Conservation (phyloP, 2,888 invertebrate genomes). For the Drosophila testacea region DNA sequence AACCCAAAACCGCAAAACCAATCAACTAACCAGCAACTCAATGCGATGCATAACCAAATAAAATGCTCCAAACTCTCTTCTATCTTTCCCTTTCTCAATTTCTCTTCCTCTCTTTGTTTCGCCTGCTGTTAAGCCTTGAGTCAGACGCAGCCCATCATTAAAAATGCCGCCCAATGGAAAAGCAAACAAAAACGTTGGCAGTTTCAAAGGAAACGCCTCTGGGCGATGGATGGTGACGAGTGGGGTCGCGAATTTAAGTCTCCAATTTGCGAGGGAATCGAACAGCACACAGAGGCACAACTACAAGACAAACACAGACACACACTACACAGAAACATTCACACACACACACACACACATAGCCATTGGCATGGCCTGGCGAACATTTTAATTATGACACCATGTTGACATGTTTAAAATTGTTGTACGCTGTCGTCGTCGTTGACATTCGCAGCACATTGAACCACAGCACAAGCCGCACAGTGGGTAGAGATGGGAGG, state of each 20-base stretch:
- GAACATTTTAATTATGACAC: constrained; percentile 81
- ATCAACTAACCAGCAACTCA: constrained; percentile 59
- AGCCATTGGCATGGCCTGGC: constrained; percentile 37
- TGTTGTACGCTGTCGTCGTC: constrained; percentile 60
- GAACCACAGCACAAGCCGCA: constrained; percentile 67
- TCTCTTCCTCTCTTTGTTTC: neutral
- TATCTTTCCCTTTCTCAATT: neutral
- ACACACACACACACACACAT: neutral
- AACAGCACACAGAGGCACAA: constrained; percentile 41
- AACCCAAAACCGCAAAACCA: constrained; percentile 53
- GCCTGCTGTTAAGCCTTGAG: neutral
- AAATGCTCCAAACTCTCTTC: neutral
- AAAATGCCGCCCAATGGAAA: constrained; percentile 54
- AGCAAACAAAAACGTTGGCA: constrained; percentile 50
- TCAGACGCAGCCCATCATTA: constrained; percentile 57
- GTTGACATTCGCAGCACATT: constrained; percentile 65
- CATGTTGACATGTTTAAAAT: constrained; percentile 76
- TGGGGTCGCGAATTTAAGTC: constrained; percentile 46
- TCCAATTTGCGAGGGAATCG: constrained; percentile 60
- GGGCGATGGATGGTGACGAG: constrained; percentile 33
- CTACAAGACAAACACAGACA: constrained; percentile 39
- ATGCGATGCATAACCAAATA: constrained; percentile 8
- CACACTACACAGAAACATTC: constrained; percentile 25
- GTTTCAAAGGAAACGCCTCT: constrained; percentile 54
- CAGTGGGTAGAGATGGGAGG: neutral